phyloP scores from a whole-genome alignment of 1,140 invertebrate genomes.

The Wasmannia auropunctata region DNA sequence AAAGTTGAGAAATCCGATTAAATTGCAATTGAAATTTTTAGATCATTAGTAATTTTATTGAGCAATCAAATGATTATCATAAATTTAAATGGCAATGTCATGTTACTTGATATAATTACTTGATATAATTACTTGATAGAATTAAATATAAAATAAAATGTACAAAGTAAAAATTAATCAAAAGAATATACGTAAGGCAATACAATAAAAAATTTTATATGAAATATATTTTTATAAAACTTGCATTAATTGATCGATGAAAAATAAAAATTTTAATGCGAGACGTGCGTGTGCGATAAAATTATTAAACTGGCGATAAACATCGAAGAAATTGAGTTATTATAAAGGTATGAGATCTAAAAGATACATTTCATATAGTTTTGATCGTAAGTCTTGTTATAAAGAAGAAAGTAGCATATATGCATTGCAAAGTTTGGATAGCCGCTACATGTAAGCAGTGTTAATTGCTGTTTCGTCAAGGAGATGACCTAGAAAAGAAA shows the following conservation, averaged over 20 bases:
- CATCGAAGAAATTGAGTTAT: not conserved
- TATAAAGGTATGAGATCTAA: not conserved
- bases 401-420: conserved; percentile 63
- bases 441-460: conserved; percentile 43
- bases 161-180: not conserved
- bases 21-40: not conserved
- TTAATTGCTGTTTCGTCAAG: conserved; percentile 74
- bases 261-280: not conserved
- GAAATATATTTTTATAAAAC: conserved; percentile 4
- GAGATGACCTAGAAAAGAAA: conserved; percentile 82
- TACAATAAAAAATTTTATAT: not conserved
- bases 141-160: not conserved
- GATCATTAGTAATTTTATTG: not conserved
- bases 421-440: conserved; percentile 56
- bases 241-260: not conserved
- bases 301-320: not conserved
- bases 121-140: not conserved
- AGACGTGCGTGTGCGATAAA: not conserved
- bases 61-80: not conserved
- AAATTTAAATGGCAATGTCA: not conserved
- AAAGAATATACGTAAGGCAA: not conserved
- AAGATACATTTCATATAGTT: not conserved
- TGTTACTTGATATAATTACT: not conserved
- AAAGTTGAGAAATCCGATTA: not conserved
- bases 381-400: not conserved